phyloP scores from a whole-genome alignment of 2,797 vertebrate species.

The Sebastes iracundus region DNA sequence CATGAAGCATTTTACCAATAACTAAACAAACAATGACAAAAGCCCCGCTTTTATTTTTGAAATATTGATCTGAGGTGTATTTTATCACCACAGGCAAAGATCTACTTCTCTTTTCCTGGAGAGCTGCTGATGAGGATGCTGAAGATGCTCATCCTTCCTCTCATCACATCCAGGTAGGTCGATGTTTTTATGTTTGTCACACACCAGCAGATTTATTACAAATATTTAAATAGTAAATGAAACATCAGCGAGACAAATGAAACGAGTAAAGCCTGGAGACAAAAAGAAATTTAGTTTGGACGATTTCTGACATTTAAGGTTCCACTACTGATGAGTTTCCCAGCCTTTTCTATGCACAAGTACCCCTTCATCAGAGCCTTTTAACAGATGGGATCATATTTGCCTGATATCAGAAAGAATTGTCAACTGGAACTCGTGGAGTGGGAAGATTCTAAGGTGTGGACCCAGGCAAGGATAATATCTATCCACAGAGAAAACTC shows the following conservation, averaged over 20 bases:
- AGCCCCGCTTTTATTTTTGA: slow-evolving; percentile 1
- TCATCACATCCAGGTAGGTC: slow-evolving; percentile 90
- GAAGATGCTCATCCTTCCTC: slow-evolving; percentile 92
- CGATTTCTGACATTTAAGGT: neutral
- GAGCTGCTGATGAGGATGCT: slow-evolving; percentile 93
- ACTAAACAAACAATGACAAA: neutral
- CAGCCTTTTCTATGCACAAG: neutral
- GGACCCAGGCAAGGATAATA: neutral
- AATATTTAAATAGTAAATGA: neutral
- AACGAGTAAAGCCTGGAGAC: neutral
- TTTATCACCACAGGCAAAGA: slow-evolving; percentile 82
- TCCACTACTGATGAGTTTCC: neutral
- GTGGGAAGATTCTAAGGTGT: too few species aligned
- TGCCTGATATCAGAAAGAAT: too few species aligned
- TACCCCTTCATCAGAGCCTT: neutral
- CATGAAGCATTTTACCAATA: neutral
- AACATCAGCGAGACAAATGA: neutral
- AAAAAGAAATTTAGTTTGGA: neutral
- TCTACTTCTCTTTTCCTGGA: slow-evolving; percentile 91
- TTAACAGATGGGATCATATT: neutral
- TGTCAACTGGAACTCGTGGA: too few species aligned
- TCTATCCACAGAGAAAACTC: neutral
- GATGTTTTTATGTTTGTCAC: neutral
- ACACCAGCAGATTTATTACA: neutral
- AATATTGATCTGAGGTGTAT: neutral